phyloP scores from a whole-genome alignment of 2,888 invertebrate species.

The Cephus pulcher region DNA sequence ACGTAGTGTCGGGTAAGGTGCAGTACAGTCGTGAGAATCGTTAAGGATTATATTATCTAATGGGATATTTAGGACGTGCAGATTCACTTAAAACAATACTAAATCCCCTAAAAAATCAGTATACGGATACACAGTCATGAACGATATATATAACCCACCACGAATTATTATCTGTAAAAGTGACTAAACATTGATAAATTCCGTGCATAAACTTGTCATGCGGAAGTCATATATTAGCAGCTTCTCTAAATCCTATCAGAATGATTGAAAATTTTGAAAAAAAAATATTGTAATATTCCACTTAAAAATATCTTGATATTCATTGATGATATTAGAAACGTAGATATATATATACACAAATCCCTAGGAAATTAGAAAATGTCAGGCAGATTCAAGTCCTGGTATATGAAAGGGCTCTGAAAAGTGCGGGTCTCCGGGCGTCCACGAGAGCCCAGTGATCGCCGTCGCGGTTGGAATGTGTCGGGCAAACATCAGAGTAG shows the following conservation, averaged over 20 bases:
- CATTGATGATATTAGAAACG: not conserved
- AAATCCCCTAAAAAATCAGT: not conserved
- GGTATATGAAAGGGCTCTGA: not conserved
- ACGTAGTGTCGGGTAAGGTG: not conserved
- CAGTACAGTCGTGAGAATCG: not conserved
- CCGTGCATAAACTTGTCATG: not conserved
- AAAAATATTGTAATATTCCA: not conserved
- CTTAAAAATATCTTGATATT: not conserved
- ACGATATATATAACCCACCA: not conserved
- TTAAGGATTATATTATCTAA: not conserved
- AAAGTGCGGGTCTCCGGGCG: constrained; percentile 1
- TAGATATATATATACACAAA: not conserved
- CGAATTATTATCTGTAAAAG: not conserved
- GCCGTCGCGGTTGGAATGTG: constrained; percentile 45
- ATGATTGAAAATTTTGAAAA: not conserved
- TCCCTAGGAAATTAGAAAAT: not conserved
- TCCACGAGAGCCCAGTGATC: not conserved
- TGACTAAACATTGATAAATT: not conserved
- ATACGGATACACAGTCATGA: not conserved
- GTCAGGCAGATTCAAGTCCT: not conserved
- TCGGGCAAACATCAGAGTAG: constrained; percentile 54
- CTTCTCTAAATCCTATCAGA: no score
- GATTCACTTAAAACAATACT: not conserved
- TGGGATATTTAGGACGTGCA: not conserved
- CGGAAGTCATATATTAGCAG: not conserved